Conservation (phyloP, 2,797 vertebrate species). For the Cynodonichthys magdalenae region DNA sequence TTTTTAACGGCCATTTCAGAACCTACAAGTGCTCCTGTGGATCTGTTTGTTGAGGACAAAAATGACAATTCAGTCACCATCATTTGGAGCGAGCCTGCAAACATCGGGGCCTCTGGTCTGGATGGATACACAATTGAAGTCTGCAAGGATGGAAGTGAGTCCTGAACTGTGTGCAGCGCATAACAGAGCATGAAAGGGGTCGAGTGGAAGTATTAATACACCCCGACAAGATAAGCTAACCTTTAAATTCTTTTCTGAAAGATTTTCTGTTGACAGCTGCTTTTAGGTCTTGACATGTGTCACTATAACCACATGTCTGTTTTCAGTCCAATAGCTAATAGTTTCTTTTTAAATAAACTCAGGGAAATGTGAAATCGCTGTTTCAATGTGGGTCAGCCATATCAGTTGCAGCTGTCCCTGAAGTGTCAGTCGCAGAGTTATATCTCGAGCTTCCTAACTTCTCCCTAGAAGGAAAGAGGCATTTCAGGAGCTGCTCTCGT, state of each 20-base stretch:
- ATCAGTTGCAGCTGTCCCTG: conserved; percentile 77
- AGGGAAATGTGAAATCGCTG: conserved; percentile 46
- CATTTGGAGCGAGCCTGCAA: conserved; percentile 91
- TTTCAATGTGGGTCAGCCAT: conserved; percentile 66
- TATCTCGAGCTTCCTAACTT: conserved; percentile 67
- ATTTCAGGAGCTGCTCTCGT: conserved; percentile 63
- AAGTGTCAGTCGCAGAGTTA: conserved; percentile 75
- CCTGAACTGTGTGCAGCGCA: conserved; percentile 3
- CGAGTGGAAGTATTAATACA: conserved; percentile 47
- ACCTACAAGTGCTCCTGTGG: conserved; percentile 86
- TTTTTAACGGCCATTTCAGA: conserved; percentile 69
- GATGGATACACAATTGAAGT: conserved; percentile 92
- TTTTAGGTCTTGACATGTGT: conserved; percentile 2
- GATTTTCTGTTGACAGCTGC: background rate
- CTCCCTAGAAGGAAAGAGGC: conserved; percentile 79
- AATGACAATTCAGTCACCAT: conserved; percentile 86
- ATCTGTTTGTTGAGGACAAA: conserved; percentile 89
- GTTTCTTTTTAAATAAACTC: conserved; percentile 32
- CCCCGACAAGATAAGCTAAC: conserved; percentile 11
- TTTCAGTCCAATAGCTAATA: background rate
- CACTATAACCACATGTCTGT: background rate
- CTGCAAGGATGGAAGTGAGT: conserved; percentile 93
- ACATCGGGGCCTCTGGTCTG: conserved; percentile 80
- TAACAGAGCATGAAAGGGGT: conserved; percentile 6
- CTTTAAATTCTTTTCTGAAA: conserved; percentile 13